Evolutionary conservation across 2,113 vertebrate genomes (phyloP).

Genomic region (Macquaria ambigua): DNA sequence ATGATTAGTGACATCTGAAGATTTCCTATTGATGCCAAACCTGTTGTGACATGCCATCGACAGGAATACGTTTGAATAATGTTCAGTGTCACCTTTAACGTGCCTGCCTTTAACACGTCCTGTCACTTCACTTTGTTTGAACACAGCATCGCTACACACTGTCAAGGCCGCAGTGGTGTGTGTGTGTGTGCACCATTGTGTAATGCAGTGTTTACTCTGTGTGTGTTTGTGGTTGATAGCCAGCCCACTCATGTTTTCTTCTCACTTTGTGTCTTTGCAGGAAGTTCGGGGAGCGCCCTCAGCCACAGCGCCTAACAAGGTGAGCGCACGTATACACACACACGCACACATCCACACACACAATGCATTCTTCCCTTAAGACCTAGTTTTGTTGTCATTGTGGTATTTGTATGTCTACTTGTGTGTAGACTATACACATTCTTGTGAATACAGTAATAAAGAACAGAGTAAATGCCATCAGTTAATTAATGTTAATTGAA

Average conservation of each 20-base stretch:
- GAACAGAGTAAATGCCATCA: background rate
- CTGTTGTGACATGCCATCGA: background rate
- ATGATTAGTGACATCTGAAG: background rate
- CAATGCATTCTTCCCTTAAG: background rate
- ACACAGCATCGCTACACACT: slow-evolving; percentile 22
- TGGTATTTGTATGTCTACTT: background rate
- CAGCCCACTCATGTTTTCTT: slow-evolving; percentile 67
- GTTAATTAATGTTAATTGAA: background rate
- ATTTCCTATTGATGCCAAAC: background rate
- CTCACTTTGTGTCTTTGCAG: slow-evolving; percentile 83
- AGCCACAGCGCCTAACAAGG: slow-evolving; percentile 98
- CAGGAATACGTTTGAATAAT: slow-evolving; percentile 1
- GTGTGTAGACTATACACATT: background rate
- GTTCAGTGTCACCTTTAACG: slow-evolving; percentile 22
- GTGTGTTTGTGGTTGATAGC: slow-evolving; percentile 66
- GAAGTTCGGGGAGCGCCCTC: slow-evolving; percentile 99
- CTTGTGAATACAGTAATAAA: background rate
- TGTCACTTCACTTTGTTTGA: slow-evolving; percentile 20
- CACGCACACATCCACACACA: background rate
- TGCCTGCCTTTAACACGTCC: background rate
- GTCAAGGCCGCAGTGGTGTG: slow-evolving; percentile 54
- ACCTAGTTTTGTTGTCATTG: background rate
- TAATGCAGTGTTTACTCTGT: slow-evolving; percentile 52
- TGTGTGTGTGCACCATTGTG: slow-evolving; percentile 20
- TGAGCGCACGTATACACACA: slow-evolving; percentile 75